These are phyloP conservation scores for Magallana gigas DNA, from an alignment of 1,140 invertebrate genomes.

Conservation along the genomic window DNA sequence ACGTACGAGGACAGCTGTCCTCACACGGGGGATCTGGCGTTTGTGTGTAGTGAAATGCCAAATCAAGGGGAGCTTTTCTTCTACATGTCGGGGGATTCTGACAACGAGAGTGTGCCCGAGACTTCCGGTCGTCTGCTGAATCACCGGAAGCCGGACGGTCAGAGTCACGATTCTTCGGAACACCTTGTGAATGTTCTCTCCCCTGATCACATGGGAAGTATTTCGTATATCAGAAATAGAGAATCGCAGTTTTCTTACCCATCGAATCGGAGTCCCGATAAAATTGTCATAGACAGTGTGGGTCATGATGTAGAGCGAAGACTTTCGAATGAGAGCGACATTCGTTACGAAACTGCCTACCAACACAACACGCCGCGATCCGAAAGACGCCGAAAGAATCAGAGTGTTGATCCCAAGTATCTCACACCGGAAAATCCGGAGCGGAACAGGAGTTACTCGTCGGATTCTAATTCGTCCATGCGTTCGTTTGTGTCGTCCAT, in stretches of 20 bases:
- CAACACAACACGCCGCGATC: not conserved
- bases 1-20: not conserved
- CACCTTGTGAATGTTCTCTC: conserved; percentile 21
- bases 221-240: not conserved
- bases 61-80: not conserved
- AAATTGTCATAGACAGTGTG: not conserved
- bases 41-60: not conserved
- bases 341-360: not conserved
- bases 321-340: not conserved
- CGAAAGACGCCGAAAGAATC: conserved; percentile 32
- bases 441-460: conserved; percentile 21
- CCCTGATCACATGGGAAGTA: conserved; percentile 10
- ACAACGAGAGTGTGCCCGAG: not conserved
- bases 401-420: conserved; percentile 21
- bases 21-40: not conserved
- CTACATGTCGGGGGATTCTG: conserved; percentile 14
- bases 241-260: not conserved
- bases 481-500: conserved; percentile 28
- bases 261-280: not conserved
- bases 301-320: not conserved
- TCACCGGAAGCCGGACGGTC: conserved; percentile 11
- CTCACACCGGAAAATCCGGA: not conserved
- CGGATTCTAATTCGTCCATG: conserved; percentile 38
- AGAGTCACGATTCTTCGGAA: conserved; percentile 31
- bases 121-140: not conserved